Evolutionary conservation across 2,113 vertebrate species (phyloP), one percentile per base, ranked within the genome.

Genomic region (Ochotona curzoniae): DNA sequence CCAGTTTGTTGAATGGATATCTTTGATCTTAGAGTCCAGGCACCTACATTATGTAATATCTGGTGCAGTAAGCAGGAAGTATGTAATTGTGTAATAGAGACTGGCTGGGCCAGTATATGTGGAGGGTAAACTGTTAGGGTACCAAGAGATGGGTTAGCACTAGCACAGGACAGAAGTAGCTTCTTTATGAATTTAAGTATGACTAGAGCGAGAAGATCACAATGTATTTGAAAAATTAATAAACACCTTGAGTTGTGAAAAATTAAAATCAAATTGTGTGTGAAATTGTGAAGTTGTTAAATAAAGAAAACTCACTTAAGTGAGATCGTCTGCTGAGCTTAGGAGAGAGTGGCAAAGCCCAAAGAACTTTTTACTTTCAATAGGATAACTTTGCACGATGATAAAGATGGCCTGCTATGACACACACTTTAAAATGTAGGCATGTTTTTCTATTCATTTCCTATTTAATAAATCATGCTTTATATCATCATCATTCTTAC

Each of bases 191-290:
- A 80, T 80, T 73, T 74, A 82, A 80, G 47, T 54, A 3, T 4
- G 5, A 8, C 32, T 9, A 92, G 49, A 93, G 47, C 76, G 74
- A 88, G 71, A 83, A 90, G 26, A 81, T 81, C 44, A 74, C 64
- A 83, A 61, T 85, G 75, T 80, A 90, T 85, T 61, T 95, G 61
- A 73, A 75, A 92, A 94, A 91, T 90, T 76, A 89, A 89, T 92
- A 93, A 95, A 60, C 49, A 83, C 21, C 6, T 35, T 44, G 51
- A 94, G 83, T 92, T 93, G 75, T 81, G 80, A 93, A 84, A 93
- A 95, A 91, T 89, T 61, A 91, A 79, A 73, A 76, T 67, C 70
- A 79, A 20, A 80, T 90, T 96, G 88, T 83, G 21, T 38, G 44
- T 88, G 83, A 93, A 91, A 92, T 74, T 83, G 12, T 92, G 71